Percentiles rank a stretch among this genome's conserved stretches.
These are phyloP conservation scores for Thalassoma bifasciatum DNA, from an alignment of 2,113 vertebrate species.

Conservation along the genomic window DNA sequence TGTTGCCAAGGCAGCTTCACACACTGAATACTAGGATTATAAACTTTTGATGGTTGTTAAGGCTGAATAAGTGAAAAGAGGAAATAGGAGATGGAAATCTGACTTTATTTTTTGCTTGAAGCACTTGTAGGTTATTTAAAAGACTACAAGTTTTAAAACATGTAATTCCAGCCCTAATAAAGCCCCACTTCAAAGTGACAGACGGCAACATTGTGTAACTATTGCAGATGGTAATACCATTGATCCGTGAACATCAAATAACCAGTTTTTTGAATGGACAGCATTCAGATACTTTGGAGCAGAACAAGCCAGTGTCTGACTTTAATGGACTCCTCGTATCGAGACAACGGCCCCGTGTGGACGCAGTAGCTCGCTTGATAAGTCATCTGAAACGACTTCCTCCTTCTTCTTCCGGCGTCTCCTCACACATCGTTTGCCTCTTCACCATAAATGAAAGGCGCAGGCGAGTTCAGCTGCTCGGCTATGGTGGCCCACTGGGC, in stretches of 20 bases:
- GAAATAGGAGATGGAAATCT: not conserved
- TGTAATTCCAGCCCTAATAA: not conserved
- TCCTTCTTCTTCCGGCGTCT: constrained; percentile 46
- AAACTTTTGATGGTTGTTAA: constrained; percentile 34
- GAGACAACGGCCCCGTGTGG: constrained; percentile 38
- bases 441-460: constrained; percentile 60
- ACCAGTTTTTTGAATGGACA: constrained; percentile 29
- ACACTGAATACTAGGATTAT: constrained; percentile 39
- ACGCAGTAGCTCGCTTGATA: constrained; percentile 50
- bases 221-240: constrained; percentile 14
- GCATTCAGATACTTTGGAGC: constrained; percentile 36
- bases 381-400: constrained; percentile 62
- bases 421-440: constrained; percentile 55
- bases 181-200: constrained; percentile 18
- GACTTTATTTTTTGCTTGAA: not conserved
- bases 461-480: constrained; percentile 40
- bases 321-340: constrained; percentile 58
- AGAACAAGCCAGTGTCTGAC: constrained; percentile 52
- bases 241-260: constrained; percentile 48
- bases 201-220: constrained; percentile 24
- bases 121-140: constrained; percentile 6
- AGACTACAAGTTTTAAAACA: not conserved
- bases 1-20: constrained; percentile 25
- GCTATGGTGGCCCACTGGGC: constrained; percentile 60
- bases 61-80: constrained; percentile 4